These are phyloP conservation scores for Sylvicola cinctus DNA, from an alignment of 2,888 invertebrate species.

Conservation along the genomic window DNA sequence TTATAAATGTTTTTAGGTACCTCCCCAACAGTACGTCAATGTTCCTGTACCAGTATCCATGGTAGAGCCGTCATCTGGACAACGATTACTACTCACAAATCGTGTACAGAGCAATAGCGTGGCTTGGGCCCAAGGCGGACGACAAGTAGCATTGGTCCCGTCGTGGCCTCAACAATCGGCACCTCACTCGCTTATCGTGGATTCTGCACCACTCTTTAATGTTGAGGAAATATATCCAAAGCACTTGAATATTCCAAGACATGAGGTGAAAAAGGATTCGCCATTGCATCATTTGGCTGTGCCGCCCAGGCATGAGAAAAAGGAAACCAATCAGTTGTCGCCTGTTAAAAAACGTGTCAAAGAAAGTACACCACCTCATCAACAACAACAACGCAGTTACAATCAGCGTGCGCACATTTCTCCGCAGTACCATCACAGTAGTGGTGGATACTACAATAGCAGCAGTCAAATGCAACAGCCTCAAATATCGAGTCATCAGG, in stretches of 20 bases:
- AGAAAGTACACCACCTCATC: slow-evolving; percentile 76
- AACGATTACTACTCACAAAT: slow-evolving; percentile 53
- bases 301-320: slow-evolving; percentile 41
- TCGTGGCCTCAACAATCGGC: slow-evolving; percentile 67
- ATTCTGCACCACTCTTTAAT: slow-evolving; percentile 51
- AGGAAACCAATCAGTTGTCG: slow-evolving; percentile 74
- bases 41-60: slow-evolving; percentile 62
- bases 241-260: slow-evolving; percentile 35
- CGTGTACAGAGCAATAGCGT: slow-evolving; percentile 25
- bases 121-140: slow-evolving; percentile 27
- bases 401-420: slow-evolving; percentile 22
- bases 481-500: slow-evolving; percentile 5
- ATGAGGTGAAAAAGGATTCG: slow-evolving; percentile 35
- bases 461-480: slow-evolving; percentile 5
- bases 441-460: slow-evolving; percentile 4
- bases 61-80: slow-evolving; percentile 64
- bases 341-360: slow-evolving; percentile 95
- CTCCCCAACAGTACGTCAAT: slow-evolving; percentile 69
- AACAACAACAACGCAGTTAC: slow-evolving; percentile 22
- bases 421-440: slow-evolving; percentile 23
- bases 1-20: slow-evolving; percentile 26
- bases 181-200: slow-evolving; percentile 50
- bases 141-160: slow-evolving; percentile 66
- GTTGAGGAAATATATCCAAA: slow-evolving; percentile 32
- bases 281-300: slow-evolving; percentile 28